Conservation (phyloP, 92 coral and sea anemone genomes). For the Montipora capitata region DNA sequence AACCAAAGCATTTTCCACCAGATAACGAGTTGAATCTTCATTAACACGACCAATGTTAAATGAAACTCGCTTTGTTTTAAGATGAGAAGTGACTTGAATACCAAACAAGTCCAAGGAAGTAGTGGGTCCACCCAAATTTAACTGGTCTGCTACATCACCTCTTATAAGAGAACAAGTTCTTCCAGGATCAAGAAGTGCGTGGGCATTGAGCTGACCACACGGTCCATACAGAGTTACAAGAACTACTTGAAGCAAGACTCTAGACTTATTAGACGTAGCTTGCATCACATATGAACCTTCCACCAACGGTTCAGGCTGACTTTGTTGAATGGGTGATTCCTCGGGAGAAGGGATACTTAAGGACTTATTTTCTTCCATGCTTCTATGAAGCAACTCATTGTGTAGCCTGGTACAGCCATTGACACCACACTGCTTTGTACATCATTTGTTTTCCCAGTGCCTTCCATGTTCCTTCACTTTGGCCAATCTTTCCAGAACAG, state of each 20-base stretch:
- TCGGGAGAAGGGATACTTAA: too few species aligned
- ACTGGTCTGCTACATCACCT: constrained; percentile 21
- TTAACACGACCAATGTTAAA: constrained; percentile 5
- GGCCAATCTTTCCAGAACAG: constrained; percentile 26
- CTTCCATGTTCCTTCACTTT: constrained; percentile 27
- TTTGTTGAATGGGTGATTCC: too few species aligned
- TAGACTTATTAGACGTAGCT: too few species aligned
- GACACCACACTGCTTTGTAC: constrained; percentile 6
- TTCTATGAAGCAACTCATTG: constrained; percentile 59
- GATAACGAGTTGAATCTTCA: neutral
- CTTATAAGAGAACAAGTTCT: constrained; percentile 47
- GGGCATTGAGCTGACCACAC: neutral
- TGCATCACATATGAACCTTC: too few species aligned
- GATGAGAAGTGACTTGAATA: constrained; percentile 3
- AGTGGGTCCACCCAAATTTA: constrained; percentile 45
- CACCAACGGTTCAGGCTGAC: too few species aligned
- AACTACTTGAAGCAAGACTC: too few species aligned
- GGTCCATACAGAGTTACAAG: too few species aligned
- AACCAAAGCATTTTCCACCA: neutral
- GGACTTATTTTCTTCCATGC: neutral
- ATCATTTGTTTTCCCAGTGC: constrained; percentile 30
- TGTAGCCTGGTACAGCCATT: constrained; percentile 47
- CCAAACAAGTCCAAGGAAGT: neutral
- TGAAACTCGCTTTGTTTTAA: neutral
- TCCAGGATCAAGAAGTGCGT: constrained; percentile 60